phyloP scores from a whole-genome alignment of 2,888 invertebrate genomes.

The Hydroisotoma schaefferi region DNA sequence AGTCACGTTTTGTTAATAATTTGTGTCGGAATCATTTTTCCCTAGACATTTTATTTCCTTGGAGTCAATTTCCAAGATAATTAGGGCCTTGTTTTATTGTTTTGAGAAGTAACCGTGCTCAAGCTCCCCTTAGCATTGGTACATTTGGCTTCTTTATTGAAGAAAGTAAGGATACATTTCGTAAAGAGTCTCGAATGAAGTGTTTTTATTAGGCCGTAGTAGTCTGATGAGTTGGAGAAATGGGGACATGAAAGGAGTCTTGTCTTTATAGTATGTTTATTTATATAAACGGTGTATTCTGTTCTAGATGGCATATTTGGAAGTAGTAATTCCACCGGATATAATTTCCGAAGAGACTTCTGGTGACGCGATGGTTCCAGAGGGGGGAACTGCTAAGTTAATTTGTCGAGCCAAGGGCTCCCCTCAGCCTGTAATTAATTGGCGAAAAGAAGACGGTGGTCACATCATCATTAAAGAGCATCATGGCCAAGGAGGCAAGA shows the following conservation, averaged over 20 bases:
- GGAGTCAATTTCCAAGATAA: constrained; percentile 6
- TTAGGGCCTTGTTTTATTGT: neutral
- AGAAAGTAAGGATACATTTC: neutral
- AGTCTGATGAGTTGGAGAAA: constrained; percentile 17
- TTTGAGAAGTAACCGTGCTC: neutral
- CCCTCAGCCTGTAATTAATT: constrained; percentile 58
- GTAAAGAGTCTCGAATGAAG: constrained; percentile 1
- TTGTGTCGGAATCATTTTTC: neutral
- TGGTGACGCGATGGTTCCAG: constrained; percentile 69
- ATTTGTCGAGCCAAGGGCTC: constrained; percentile 81
- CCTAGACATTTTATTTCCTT: neutral
- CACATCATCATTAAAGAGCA: constrained; percentile 70
- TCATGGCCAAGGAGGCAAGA: constrained; percentile 64
- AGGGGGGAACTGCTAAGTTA: constrained; percentile 57
- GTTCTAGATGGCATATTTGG: constrained; percentile 73
- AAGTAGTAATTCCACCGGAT: constrained; percentile 88
- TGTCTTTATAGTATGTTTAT: constrained; percentile 4
- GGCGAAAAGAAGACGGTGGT: constrained; percentile 74
- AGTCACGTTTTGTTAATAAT: neutral
- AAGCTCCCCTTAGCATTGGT: no score
- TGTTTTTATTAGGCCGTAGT: constrained; percentile 12
- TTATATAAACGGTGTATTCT: constrained; percentile 2
- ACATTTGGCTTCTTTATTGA: neutral
- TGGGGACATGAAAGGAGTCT: constrained; percentile 11
- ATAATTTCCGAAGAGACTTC: constrained; percentile 85